Evolutionary conservation across 92 coral and sea anemone genomes (phyloP).

Genomic region (Porites lobata): DNA sequence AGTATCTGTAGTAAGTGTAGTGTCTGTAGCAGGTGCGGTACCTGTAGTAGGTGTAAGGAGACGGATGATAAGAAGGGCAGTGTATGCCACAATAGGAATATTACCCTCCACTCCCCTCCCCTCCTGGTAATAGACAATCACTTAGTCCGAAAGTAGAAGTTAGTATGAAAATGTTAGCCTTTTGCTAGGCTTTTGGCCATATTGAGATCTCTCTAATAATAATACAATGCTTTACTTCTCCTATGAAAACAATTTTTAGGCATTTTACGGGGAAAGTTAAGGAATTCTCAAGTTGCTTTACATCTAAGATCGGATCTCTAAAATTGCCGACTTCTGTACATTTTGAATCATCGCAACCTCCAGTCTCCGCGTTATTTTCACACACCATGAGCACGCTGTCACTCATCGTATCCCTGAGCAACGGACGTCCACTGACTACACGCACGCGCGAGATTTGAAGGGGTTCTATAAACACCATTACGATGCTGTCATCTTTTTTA

Average conservation of each 20-base stretch:
- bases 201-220: constrained; percentile 67
- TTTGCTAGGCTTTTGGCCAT: constrained; percentile 19
- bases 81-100: no score
- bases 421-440: constrained; percentile 53
- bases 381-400: constrained; percentile 23
- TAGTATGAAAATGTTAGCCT: no score
- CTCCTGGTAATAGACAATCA: no score
- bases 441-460: constrained; percentile 46
- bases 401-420: constrained; percentile 42
- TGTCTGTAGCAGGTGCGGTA: no score
- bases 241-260: constrained; percentile 34
- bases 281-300: neutral
- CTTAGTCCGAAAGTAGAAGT: no score
- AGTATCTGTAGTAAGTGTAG: no score
- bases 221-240: constrained; percentile 31
- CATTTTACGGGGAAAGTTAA: constrained; percentile 35
- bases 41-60: no score
- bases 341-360: constrained; percentile 32
- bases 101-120: no score
- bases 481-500: constrained; percentile 37
- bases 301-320: constrained; percentile 42
- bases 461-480: constrained; percentile 38
- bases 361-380: neutral
- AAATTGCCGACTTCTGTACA: constrained; percentile 42
- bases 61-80: no score